Evolutionary conservation across 1,140 invertebrate genomes (phyloP), one percentile per base, ranked within the genome.

Genomic region (Drosophila ironensis): DNA sequence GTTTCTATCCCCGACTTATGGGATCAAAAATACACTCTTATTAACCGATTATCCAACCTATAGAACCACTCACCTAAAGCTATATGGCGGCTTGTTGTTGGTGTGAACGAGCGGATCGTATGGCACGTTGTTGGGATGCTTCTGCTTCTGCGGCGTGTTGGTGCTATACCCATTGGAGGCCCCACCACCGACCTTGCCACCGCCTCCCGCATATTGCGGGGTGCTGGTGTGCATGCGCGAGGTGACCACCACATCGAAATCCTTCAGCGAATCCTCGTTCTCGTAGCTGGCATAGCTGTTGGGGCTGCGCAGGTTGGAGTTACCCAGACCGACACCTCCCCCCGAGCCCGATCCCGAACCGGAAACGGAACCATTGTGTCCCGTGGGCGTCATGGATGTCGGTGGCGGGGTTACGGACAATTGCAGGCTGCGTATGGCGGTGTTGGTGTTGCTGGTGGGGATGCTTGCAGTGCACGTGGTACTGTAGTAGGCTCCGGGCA

Each of bases 1-100:
- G n/a, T n/a, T n/a, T n/a, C n/a, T n/a, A n/a, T n/a, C n/a, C n/a
- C n/a, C n/a, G n/a, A n/a, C n/a, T n/a, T n/a, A n/a, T n/a, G n/a
- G n/a, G n/a, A n/a, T n/a, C n/a, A n/a, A n/a, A n/a, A n/a, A n/a
- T n/a, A n/a, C n/a, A n/a, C n/a, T n/a, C n/a, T n/a, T n/a, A n/a
- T n/a, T n/a, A n/a, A n/a, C n/a, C n/a, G n/a, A n/a, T n/a, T n/a
- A n/a, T n/a, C n/a, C n/a, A n/a, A n/a, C n/a, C n/a, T n/a, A n/a
- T n/a, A n/a, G n/a, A n/a, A n/a, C n/a, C n/a, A 25, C 68, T 71
- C 45, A 90, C 88, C 88, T 90, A 84, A 90, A 90, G 22, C 97
- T 98, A 90, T 97, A 98, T 17, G 97, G 97, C 28, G 97, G 97
- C 90, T 98, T 98, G 69, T 94, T 96, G 84, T 95, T 94, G 42